These are phyloP conservation scores for Acyrthosiphon pisum DNA, from an alignment of 1,140 invertebrate genomes.

Conservation along the genomic window DNA sequence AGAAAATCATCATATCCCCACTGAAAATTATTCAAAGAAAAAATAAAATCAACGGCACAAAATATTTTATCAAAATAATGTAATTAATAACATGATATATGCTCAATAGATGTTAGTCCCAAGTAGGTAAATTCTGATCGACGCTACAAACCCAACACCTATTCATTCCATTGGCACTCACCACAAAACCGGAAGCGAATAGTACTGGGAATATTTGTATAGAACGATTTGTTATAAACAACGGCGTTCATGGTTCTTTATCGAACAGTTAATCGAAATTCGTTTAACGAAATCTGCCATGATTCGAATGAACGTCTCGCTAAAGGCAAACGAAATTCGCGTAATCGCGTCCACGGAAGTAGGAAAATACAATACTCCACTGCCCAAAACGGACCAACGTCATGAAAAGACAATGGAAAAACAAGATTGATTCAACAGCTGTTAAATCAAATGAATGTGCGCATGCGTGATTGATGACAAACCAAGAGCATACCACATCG, in stretches of 20 bases:
- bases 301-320: not conserved
- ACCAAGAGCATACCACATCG: not conserved
- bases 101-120: not conserved
- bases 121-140: not conserved
- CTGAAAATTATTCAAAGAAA: not conserved
- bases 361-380: not conserved
- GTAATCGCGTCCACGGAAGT: not conserved
- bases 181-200: constrained; percentile 52
- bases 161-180: constrained; percentile 14
- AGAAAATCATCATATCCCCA: not conserved
- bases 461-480: constrained; percentile 39
- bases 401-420: constrained; percentile 56
- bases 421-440: constrained; percentile 54
- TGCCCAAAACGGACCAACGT: constrained; percentile 34
- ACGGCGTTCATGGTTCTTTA: not conserved
- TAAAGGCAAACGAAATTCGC: not conserved
- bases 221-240: not conserved
- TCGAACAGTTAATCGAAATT: not conserved
- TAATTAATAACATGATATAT: not conserved
- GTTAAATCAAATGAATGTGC: constrained; percentile 47
- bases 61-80: constrained; percentile 6
- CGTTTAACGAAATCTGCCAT: not conserved
- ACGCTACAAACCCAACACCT: not conserved
- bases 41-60: not conserved
- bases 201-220: constrained; percentile 9